Evolutionary conservation across 2,113 vertebrate species (phyloP).

Genomic region (Riparia riparia): DNA sequence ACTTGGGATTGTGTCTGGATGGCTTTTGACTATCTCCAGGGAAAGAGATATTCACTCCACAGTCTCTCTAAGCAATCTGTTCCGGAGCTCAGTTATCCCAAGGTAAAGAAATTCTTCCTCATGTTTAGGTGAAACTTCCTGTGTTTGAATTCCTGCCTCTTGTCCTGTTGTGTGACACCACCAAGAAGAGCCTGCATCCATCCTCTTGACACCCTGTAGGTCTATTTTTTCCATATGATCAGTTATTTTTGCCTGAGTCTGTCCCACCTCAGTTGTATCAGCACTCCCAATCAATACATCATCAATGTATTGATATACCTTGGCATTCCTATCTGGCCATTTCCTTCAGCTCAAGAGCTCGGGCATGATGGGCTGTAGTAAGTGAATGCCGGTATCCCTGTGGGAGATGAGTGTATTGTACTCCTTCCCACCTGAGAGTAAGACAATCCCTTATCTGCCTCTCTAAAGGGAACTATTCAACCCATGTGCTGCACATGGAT

Average conservation of each 20-base stretch:
- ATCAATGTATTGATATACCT: neutral
- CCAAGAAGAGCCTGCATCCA: neutral
- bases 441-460: neutral
- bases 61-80: neutral
- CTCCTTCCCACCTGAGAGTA: neutral
- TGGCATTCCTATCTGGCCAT: too few species aligned
- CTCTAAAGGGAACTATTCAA: neutral
- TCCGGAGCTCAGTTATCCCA: neutral
- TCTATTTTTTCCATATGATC: neutral
- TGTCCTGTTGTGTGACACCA: neutral
- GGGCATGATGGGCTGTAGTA: accelerated
- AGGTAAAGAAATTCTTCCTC: neutral
- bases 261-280: neutral
- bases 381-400: neutral
- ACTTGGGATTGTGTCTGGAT: neutral
- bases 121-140: neutral
- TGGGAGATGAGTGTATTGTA: neutral
- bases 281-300: neutral
- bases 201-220: neutral
- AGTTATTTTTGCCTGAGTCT: neutral
- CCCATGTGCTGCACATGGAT: neutral
- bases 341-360: neutral
- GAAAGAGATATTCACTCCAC: neutral
- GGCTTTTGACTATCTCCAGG: neutral
- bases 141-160: neutral